Conservation (phyloP, 2,888 invertebrate genomes). For the Drosophila pegasa region DNA sequence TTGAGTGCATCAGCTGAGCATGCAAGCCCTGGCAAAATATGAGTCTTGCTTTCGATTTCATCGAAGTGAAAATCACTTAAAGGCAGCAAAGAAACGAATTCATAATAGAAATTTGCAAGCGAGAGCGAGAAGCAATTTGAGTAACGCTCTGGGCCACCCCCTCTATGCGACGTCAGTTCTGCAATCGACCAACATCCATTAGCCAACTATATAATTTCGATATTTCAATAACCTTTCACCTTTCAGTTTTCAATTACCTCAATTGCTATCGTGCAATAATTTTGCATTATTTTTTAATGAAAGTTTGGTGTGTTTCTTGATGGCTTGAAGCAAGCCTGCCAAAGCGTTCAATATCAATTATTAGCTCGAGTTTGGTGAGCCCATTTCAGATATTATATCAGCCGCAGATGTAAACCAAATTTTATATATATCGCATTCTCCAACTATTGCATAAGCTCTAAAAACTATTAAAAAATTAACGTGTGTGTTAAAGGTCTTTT, state of each 20-base stretch:
- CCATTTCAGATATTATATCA: background rate
- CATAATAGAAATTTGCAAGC: slow-evolving; percentile 15
- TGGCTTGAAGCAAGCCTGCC: background rate
- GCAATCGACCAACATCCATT: slow-evolving; percentile 17
- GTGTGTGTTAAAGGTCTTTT: background rate
- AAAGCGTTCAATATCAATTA: background rate
- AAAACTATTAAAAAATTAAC: background rate
- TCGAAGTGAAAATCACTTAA: slow-evolving; percentile 44
- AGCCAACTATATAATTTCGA: slow-evolving; percentile 9
- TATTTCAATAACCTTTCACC: slow-evolving; percentile 26
- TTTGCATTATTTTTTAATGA: slow-evolving; percentile 32
- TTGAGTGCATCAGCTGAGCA: slow-evolving; percentile 80
- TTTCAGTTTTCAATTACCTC: slow-evolving; percentile 33
- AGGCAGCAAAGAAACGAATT: background rate
- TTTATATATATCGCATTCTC: background rate
- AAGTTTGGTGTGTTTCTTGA: slow-evolving; percentile 21
- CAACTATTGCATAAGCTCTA: background rate
- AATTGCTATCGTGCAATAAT: slow-evolving; percentile 21
- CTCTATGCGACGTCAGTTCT: slow-evolving; percentile 4
- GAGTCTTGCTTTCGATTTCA: slow-evolving; percentile 67
- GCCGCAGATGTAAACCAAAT: background rate
- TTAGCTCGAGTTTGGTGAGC: background rate
- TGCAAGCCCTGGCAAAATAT: slow-evolving; percentile 61
- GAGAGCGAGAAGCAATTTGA: background rate
- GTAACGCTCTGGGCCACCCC: background rate